Evolutionary conservation across 2,113 vertebrate species (phyloP), one percentile per base, ranked within the genome.

Genomic region (Colistium nudipinnis): DNA sequence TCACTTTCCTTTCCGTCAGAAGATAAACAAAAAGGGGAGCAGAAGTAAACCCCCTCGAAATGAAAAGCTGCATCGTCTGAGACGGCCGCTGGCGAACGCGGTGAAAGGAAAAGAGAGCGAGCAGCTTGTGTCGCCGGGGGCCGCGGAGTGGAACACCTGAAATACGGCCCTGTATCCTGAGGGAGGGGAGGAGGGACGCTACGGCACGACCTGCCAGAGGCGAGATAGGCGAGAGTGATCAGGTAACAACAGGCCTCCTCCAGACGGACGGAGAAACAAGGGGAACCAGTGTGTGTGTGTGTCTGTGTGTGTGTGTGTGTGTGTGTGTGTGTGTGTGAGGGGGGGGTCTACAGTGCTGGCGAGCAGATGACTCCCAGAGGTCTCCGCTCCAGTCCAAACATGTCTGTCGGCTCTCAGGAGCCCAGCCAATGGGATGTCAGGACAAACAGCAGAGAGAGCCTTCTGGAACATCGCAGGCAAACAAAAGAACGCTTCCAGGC

Each of bases 351-450:
- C 66, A 60, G 67, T 79, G 68, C 74, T 74, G 84, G 79, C 70
- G 66, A 62, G 76, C 54, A 11, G 81, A 87, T 68, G 63, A 89
- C 68, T 85, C 82, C 82, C 84, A 83, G 76, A 80, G 83, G 85
- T 82, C 83, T 80, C 63, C 62, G 87, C 84, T 85, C 80, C 74
- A 68, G 71, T 91, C 82, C 74, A 83, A 85, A 89, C 81, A 84
- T 67, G 74, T 71, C 76, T 84, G 80, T 81, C 80, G 88, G 85
- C 80, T 89, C 84, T 84, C 67, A 4, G 64, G 77, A 88, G 80
- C 72, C 43, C 72, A 73, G 74, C 76, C 87, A 83, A 83, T 59
- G 62, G 64, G 84, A 81, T 71, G 69, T 81, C 77, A 85, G 80
- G 69, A 79, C 54, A 67, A 76, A 81, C 73, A 75, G 33, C 70